Evolutionary conservation across 2,888 invertebrate species (phyloP), one percentile per base, ranked within the genome.

Genomic region (Cordilura impudica): DNA sequence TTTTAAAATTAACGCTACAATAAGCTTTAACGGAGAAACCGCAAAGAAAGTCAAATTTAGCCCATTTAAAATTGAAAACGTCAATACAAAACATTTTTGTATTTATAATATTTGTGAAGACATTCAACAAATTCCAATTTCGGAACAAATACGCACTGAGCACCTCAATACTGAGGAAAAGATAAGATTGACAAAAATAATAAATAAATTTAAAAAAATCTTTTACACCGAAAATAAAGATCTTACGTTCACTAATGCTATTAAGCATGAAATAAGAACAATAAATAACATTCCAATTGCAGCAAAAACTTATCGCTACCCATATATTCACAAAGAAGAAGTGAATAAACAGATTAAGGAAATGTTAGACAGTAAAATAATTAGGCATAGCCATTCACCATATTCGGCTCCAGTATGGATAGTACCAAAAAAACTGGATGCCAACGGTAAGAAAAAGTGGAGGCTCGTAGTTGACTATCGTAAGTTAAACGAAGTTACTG

Each of bases 351-450:
- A n/a, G n/a, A n/a, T n/a, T n/a, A n/a, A n/a, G n/a, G n/a, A n/a
- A n/a, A n/a, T n/a, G n/a, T n/a, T n/a, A n/a, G n/a, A n/a, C n/a
- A n/a, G n/a, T n/a, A 78, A n/a, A 54, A 74, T 3, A 63, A 19
- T 2, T 74, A 80, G 26, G 63, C 80, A 18, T n/a, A 26, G 8
- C 70, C 79, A 45, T 79, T 79, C 66, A 23, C 79, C 7, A 12
- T 70, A 8, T 43, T 51, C 8, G 60, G 49, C 60, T 29, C 74
- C 77, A 10, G 54, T 81, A 35, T 81, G 75, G 79, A 76, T 81
- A 7, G n/a, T n/a, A n/a, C n/a, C n/a, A n/a, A n/a, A n/a, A n/a
- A n/a, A n/a, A n/a, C n/a, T n/a, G n/a, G n/a, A n/a, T n/a, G n/a
- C n/a, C n/a, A n/a, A n/a, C n/a, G n/a, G n/a, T n/a, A n/a, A n/a